Evolutionary conservation across 2,113 vertebrate species (phyloP).

Genomic region (Empidonax traillii): DNA sequence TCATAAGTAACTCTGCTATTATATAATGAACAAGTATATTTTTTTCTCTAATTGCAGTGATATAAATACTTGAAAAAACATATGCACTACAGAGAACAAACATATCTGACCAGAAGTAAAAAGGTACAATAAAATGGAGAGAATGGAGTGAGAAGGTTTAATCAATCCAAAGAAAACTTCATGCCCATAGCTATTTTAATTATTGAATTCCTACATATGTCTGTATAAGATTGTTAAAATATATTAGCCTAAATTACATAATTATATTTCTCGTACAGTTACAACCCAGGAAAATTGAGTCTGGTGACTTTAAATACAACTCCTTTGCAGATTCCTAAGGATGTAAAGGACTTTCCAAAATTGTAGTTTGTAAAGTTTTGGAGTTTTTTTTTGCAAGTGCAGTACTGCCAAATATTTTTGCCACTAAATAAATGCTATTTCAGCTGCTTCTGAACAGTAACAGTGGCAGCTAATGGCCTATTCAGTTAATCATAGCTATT

Average conservation of each 20-base stretch:
- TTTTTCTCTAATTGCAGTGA: background rate
- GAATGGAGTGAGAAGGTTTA: background rate
- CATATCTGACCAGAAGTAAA: background rate
- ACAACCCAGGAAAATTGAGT: background rate
- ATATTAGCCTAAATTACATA: background rate
- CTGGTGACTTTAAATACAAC: slow-evolving; percentile 18
- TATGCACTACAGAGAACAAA: background rate
- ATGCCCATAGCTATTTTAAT: background rate
- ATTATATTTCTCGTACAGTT: background rate
- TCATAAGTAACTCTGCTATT: background rate
- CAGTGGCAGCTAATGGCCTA: background rate
- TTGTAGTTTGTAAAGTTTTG: background rate
- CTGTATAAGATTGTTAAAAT: background rate
- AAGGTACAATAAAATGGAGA: background rate
- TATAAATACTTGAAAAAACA: background rate
- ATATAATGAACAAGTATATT: background rate
- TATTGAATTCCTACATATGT: background rate
- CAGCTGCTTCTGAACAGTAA: slow-evolving; percentile 4
- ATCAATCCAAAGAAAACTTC: background rate
- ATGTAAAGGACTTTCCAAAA: slow-evolving; percentile 15
- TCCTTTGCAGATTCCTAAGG: background rate
- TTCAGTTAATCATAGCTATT: slow-evolving; percentile 3
- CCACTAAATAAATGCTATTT: background rate
- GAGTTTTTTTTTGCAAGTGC: background rate
- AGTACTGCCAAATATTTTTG: slow-evolving; percentile 16